Evolutionary conservation across 2,797 vertebrate genomes (phyloP).

Genomic region (Emydoidea blandingii): DNA sequence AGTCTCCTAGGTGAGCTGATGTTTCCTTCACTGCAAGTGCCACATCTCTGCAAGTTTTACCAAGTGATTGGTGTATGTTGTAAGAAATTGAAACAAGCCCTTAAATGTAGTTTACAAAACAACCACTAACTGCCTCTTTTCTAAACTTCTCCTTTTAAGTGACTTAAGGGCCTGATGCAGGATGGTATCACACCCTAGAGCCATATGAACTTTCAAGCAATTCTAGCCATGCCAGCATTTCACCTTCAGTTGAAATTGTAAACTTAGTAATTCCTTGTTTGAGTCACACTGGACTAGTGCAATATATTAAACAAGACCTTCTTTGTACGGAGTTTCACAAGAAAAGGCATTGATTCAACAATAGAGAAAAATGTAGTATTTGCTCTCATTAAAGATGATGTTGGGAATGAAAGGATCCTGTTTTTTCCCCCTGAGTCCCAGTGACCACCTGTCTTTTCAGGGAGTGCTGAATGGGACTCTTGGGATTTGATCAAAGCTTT

Average conservation of each 20-base stretch:
- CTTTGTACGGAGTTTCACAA: constrained; percentile 22
- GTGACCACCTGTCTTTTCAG: not conserved
- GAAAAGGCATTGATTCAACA: not conserved
- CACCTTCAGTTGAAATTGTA: constrained; percentile 23
- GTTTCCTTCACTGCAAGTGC: not conserved
- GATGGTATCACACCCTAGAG: not conserved
- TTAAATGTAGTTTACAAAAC: not conserved
- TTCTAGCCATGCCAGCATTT: not conserved
- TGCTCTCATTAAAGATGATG: not conserved
- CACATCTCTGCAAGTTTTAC: not conserved
- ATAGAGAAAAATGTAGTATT: not conserved
- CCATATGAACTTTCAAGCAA: constrained; percentile 9
- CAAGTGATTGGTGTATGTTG: not conserved
- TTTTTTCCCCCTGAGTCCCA: not conserved
- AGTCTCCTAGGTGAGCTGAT: not conserved
- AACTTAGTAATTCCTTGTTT: constrained; percentile 27
- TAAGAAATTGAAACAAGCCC: not conserved
- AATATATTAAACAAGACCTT: constrained; percentile 49
- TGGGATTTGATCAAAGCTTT: not conserved
- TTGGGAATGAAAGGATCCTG: not conserved
- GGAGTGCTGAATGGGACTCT: not conserved
- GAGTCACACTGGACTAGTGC: constrained; percentile 33
- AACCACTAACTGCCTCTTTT: not conserved
- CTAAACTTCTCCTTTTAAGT: not conserved
- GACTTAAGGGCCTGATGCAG: not conserved